These are phyloP conservation scores for Acrobasis consociella DNA, from an alignment of 2,888 invertebrate genomes.

Conservation along the genomic window DNA sequence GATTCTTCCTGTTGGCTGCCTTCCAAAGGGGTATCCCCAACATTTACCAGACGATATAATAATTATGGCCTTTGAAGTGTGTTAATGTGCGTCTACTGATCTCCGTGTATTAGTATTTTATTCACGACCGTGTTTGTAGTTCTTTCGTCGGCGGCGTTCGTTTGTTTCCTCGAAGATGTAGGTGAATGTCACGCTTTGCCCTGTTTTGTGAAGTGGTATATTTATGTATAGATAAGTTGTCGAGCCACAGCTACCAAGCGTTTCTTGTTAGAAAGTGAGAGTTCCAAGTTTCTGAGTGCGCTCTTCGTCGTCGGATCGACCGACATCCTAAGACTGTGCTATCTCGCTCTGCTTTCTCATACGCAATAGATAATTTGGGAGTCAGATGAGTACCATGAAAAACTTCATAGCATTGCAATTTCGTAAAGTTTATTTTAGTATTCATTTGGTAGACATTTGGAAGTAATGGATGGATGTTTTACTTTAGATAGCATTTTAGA, in stretches of 20 bases:
- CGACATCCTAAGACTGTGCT: conserved; percentile 48
- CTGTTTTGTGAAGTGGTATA: conserved; percentile 50
- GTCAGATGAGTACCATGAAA: background rate
- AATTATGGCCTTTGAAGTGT: conserved; percentile 69
- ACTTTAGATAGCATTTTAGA: too few species aligned
- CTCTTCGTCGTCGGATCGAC: conserved; percentile 55
- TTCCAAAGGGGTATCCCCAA: conserved; percentile 78
- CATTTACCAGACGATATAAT: conserved; percentile 76
- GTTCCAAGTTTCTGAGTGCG: conserved; percentile 67
- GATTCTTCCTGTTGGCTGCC: conserved; percentile 74
- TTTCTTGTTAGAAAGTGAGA: conserved; percentile 75
- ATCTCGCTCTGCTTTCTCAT: conserved; percentile 22
- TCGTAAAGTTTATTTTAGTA: too few species aligned
- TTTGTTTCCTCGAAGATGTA: conserved; percentile 43
- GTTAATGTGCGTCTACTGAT: conserved; percentile 57
- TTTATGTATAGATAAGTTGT: conserved; percentile 57
- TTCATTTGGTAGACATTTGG: too few species aligned
- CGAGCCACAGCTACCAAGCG: conserved; percentile 59
- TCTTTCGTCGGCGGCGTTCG: conserved; percentile 37
- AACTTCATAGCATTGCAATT: background rate
- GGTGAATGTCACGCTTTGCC: conserved; percentile 58
- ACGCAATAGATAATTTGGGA: background rate
- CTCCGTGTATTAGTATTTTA: conserved; percentile 47
- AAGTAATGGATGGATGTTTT: too few species aligned
- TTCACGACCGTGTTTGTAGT: conserved; percentile 43